Evolutionary conservation across 2,888 invertebrate genomes (phyloP), one percentile per base, ranked within the genome.

Genomic region (Clostera curtula): DNA sequence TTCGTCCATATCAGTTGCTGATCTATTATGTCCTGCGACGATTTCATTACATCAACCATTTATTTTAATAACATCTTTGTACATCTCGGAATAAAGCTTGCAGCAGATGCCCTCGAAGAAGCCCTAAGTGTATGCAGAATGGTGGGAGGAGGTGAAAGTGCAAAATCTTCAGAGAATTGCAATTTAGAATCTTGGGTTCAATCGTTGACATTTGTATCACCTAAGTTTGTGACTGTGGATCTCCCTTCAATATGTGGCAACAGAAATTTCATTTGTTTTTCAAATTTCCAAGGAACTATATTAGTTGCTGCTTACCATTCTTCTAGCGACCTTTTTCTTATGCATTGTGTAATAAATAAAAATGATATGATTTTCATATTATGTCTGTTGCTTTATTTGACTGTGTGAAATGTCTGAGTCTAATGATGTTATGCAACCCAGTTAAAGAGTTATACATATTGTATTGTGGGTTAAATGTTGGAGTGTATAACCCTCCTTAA

Each of bases 281-380:
- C 16, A 24, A 24, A 34, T 19, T 29, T 29, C 34, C 34, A 29
- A 12, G 34, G 34, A 9, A 14, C 15, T 12, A 29, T 12, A 6
- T 8, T 24, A 14, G 12, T 27, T 25, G 24, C 16, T 20, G 19
- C 21, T n/a, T 27, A 12, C 37, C 31, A 27, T 21, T 41, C 18
- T 34, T 39, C 23, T 31, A 28, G 14, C 32, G 36, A n/a, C 26
- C 19, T 31, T 40, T 35, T 12, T 32, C 29, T 10, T 40, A 11
- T 7, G 40, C n/a, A n/a, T n/a, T n/a, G n/a, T n/a, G n/a, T n/a
- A n/a, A n/a, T n/a, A n/a, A n/a, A n/a, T n/a, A n/a, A n/a, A n/a
- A n/a, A n/a, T n/a, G n/a, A n/a, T n/a, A n/a, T n/a, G n/a, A n/a
- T n/a, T n/a, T n/a, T n/a, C n/a, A n/a, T n/a, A n/a, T n/a, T n/a